A percentile compares a stretch with the other conserved stretches of the same genome.
phyloP scores from a whole-genome alignment of 2,888 invertebrate species.

The Aphelenchoides bicaudatus region DNA sequence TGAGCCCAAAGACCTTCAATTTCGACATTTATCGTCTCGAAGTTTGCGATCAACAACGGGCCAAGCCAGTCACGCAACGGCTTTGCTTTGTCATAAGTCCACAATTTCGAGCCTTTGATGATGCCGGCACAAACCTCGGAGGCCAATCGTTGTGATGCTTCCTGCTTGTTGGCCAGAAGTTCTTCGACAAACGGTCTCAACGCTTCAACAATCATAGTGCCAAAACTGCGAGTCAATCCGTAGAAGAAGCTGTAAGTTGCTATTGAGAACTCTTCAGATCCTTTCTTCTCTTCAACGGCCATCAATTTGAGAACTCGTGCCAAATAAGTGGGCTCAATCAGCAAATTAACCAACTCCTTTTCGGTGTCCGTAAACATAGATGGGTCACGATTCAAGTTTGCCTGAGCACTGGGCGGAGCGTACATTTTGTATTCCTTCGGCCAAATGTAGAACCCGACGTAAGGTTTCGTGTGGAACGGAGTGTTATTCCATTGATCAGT shows the following conservation, averaged over 20 bases:
- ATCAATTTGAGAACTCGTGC: conserved; percentile 72
- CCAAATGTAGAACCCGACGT: conserved; percentile 67
- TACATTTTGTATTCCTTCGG: conserved; percentile 62
- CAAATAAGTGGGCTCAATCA: conserved; percentile 64
- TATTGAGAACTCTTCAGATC: conserved; percentile 75
- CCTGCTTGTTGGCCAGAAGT: conserved; percentile 63
- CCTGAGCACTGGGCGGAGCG: conserved; percentile 45
- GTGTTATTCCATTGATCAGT: conserved; percentile 72
- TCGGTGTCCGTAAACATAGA: conserved; percentile 39
- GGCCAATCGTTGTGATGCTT: conserved; percentile 77
- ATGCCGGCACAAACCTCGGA: conserved; percentile 77
- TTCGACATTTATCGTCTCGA: conserved; percentile 64
- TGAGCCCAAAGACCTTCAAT: conserved; percentile 71
- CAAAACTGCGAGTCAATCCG: conserved; percentile 77
- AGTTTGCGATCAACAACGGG: conserved; percentile 68
- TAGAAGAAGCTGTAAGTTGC: conserved; percentile 73
- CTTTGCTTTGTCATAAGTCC: conserved; percentile 62
- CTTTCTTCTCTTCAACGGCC: conserved; percentile 76
- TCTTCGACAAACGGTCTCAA: conserved; percentile 70
- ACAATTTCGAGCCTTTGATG: conserved; percentile 70
- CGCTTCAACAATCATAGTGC: conserved; percentile 68
- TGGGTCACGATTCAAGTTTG: conserved; percentile 35
- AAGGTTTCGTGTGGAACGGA: conserved; percentile 58
- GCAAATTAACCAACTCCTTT: conserved; percentile 38
- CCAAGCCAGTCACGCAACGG: conserved; percentile 68